A percentile compares a stretch with the other conserved stretches of the same genome.
Conservation (phyloP, 2,113 vertebrate species). For the Pandion haliaetus region DNA sequence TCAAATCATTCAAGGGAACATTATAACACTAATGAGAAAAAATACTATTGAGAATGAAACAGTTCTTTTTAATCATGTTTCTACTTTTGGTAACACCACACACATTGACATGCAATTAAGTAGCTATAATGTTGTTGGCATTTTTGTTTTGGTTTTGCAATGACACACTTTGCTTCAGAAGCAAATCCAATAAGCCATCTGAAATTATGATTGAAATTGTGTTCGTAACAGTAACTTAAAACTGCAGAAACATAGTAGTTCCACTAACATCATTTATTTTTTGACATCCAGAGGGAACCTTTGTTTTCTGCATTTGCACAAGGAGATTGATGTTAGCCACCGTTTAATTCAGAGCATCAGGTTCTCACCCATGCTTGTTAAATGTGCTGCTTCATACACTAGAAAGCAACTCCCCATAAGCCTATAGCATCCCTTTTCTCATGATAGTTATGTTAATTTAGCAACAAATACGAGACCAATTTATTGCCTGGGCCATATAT, state of each 20-base stretch:
- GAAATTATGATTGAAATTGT: not conserved
- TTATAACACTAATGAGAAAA: not conserved
- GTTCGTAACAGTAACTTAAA: not conserved
- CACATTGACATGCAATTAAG: constrained; percentile 42
- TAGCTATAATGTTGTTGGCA: not conserved
- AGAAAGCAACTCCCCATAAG: not conserved
- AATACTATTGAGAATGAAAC: constrained; percentile 31
- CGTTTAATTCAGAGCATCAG: not conserved
- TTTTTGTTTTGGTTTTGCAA: not conserved
- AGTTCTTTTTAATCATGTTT: constrained; percentile 44
- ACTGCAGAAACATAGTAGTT: not conserved
- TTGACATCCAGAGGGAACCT: not conserved
- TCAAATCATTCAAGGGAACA: not conserved
- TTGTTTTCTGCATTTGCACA: not conserved
- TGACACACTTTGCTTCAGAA: not conserved
- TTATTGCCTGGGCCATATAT: not conserved
- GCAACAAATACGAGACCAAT: not conserved
- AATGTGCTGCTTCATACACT: not conserved
- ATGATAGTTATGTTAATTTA: not conserved
- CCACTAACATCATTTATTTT: not conserved
- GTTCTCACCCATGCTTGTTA: not conserved
- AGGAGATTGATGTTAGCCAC: not conserved
- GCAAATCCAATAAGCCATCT: not conserved
- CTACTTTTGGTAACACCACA: constrained; percentile 20
- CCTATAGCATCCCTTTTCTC: rapidly evolving